Evolutionary conservation across 2,888 invertebrate genomes (phyloP), one percentile per base, ranked within the genome.

Genomic region (Agrochola circellaris): DNA sequence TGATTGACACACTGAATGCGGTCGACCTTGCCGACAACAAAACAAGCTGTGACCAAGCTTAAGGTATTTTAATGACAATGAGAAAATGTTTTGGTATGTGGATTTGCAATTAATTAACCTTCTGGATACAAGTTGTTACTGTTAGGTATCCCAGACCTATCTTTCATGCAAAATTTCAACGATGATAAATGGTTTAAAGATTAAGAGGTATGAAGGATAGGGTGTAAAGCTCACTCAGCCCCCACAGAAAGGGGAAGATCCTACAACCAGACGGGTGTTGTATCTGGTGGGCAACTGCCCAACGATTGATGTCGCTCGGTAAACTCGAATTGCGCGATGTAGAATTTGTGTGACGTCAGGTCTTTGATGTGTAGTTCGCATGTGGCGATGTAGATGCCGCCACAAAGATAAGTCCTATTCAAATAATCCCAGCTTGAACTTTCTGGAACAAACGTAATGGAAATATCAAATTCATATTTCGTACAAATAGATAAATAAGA

Each of bases 31-130:
- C 38, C n/a, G 8, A 15, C 38, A 78, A 85, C 74, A 60, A 84
- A 77, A 84, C 77, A 73, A 70, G 85, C 75, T 73, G 60, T 45
- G 71, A 69, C 67, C 65, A 75, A 77, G 69, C 77, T 65, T 72
- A 34, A 81, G 48, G 38, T 81, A 84, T 84, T 85, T 85, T 84
- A 82, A 85, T 75, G 74, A 78, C 77, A 82, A 67, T 72, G 73
- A 84, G 56, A 79, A 56, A 68, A 64, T 64, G 15, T 71, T 60
- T 26, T 56, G 65, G 62, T 38, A 84, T 81, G 72, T 48, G 60
- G n/a, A 74, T 71, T 67, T 67, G 60, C 62, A 65, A 84, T 76
- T 38, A 83, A 84, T 85, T 73, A 84, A 72, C 64, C 71, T 80
- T 68, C n/a, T 68, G 13, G 8, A 72, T 51, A 75, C 66, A 42